Percentiles rank a stretch among this genome's conserved stretches.
Conservation (phyloP, 2,888 invertebrate species). For the Drosophila hamatofila region DNA sequence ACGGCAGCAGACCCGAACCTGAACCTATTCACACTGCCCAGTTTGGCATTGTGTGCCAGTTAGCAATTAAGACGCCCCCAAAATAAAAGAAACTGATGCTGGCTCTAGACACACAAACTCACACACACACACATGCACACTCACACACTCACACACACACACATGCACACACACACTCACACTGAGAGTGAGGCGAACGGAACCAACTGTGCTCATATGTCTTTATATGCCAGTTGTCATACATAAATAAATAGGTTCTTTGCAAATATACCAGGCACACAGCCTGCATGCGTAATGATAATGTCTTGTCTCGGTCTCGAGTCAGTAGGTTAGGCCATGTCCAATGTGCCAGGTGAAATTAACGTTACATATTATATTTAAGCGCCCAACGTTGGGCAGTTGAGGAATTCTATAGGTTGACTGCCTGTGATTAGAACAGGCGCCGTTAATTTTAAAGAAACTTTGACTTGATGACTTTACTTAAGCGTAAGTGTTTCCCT, state of each 20-base stretch:
- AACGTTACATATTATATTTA: conserved; percentile 10
- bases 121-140: background rate
- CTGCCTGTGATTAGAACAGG: background rate
- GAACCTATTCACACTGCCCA: conserved; percentile 34
- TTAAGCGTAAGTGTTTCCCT: background rate
- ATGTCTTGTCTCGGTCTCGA: conserved; percentile 28
- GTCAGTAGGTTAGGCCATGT: conserved; percentile 28
- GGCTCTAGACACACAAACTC: background rate
- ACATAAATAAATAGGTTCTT: conserved; percentile 60
- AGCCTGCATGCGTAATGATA: conserved; percentile 55
- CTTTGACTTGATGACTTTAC: background rate
- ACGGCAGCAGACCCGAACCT: conserved; percentile 22
- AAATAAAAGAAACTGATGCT: conserved; percentile 52
- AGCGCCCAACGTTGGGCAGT: background rate
- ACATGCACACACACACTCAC: too few relatives aligned
- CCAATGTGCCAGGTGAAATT: conserved; percentile 7
- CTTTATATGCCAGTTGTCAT: conserved; percentile 72
- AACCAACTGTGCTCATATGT: conserved; percentile 52
- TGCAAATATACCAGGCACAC: conserved; percentile 18
- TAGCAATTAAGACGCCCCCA: conserved; percentile 73
- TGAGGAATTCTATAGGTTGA: background rate
- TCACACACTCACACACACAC: too few relatives aligned
- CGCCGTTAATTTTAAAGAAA: background rate
- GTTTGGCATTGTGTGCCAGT: conserved; percentile 67
- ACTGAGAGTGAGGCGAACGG: conserved; percentile 2